A percentile compares a stretch with the other conserved stretches of the same genome.
Evolutionary conservation across 1,140 invertebrate species (phyloP).

Genomic region (Vollenhovia emeryi): DNA sequence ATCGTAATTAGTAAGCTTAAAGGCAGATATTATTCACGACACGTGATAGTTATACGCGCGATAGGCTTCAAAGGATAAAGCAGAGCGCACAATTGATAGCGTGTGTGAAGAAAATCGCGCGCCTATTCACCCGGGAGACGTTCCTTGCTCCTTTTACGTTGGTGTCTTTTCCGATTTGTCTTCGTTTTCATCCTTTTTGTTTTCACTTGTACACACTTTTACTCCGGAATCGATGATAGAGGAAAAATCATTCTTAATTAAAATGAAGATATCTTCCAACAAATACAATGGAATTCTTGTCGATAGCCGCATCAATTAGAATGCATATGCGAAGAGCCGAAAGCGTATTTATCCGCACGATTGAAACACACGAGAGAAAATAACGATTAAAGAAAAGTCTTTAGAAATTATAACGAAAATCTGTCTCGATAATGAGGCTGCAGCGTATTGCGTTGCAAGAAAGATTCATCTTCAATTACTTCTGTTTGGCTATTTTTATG

Average conservation of each 20-base stretch:
- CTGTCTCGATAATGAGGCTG: too few species aligned
- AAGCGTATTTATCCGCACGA: background rate
- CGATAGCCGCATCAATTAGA: background rate
- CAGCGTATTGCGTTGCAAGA: too few species aligned
- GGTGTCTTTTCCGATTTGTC: background rate
- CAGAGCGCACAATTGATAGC: conserved; percentile 11
- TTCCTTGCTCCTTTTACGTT: background rate
- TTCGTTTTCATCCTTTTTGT: background rate
- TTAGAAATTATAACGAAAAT: background rate
- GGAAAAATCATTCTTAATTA: background rate
- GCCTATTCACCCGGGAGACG: background rate
- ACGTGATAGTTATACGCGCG: conserved; percentile 35
- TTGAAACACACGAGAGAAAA: background rate
- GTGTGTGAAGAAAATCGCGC: background rate
- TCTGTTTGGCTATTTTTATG: too few species aligned
- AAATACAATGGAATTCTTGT: background rate
- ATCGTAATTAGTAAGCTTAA: conserved; percentile 58
- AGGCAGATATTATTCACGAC: conserved; percentile 58
- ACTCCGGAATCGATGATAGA: background rate
- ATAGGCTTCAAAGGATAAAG: conserved; percentile 20
- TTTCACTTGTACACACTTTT: background rate
- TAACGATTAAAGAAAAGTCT: background rate
- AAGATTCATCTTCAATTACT: too few species aligned
- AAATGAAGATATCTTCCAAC: background rate
- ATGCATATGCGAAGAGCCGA: background rate